Evolutionary conservation across 2,888 invertebrate genomes (phyloP).

Genomic region (Drosophila mimica): DNA sequence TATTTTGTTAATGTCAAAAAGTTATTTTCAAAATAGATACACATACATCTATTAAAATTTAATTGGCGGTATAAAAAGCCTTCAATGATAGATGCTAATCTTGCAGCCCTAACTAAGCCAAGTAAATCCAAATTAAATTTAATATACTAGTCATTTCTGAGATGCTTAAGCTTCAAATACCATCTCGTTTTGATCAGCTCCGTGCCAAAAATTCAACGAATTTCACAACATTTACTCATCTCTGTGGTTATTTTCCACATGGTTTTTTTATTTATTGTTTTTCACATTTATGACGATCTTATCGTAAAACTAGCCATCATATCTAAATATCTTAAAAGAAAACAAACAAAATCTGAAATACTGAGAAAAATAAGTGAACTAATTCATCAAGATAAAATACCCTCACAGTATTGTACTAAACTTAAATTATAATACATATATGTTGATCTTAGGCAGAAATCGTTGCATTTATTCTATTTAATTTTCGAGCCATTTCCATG

Average conservation of each 20-base stretch:
- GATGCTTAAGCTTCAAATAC: no score
- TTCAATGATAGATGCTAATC: slow-evolving; percentile 22
- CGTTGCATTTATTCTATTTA: no score
- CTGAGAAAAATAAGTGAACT: background rate
- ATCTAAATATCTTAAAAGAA: background rate
- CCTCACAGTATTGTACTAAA: background rate
- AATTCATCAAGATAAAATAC: background rate
- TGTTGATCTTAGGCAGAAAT: no score
- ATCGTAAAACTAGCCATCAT: slow-evolving; percentile 14
- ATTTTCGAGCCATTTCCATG: background rate
- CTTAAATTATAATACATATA: background rate
- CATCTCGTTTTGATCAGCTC: background rate
- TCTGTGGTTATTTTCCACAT: slow-evolving; percentile 30
- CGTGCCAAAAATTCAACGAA: background rate
- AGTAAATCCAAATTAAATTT: slow-evolving; percentile 11
- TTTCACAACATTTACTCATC: slow-evolving; percentile 10
- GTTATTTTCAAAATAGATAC: slow-evolving; percentile 2
- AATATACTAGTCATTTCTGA: background rate
- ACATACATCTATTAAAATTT: background rate
- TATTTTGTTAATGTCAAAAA: slow-evolving; percentile 18
- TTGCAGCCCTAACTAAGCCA: background rate
- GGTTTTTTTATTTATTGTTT: background rate
- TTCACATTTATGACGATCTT: slow-evolving; percentile 24
- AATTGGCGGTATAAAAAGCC: background rate
- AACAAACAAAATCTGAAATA: slow-evolving; percentile 4